A percentile compares a stretch with the other conserved stretches of the same genome.
phyloP scores from a whole-genome alignment of 2,113 vertebrate genomes.

The Illadopsis cleaveri region DNA sequence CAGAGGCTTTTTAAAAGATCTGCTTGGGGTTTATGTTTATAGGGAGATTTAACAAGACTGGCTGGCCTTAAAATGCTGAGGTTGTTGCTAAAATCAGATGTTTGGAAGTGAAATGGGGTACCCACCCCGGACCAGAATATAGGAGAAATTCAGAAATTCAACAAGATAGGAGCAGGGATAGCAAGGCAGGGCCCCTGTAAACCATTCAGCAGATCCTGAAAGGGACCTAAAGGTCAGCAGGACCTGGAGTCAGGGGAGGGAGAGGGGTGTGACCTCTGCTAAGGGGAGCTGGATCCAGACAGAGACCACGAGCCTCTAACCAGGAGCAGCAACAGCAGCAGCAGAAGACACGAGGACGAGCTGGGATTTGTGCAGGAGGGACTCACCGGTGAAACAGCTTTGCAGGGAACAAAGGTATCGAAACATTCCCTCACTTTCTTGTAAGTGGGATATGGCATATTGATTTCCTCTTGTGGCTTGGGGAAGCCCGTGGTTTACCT shows the following conservation, averaged over 20 bases:
- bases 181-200: background rate
- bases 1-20: constrained; percentile 32
- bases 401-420: constrained; percentile 3
- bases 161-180: background rate
- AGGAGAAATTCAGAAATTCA: background rate
- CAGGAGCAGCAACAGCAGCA: background rate
- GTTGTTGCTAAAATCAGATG: constrained; percentile 3
- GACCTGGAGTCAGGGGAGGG: background rate
- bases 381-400: background rate
- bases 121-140: background rate
- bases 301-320: background rate
- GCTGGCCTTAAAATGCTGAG: background rate
- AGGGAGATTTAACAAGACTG: constrained; percentile 15
- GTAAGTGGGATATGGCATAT: background rate
- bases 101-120: background rate
- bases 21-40: constrained; percentile 37
- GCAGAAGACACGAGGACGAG: background rate
- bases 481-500: background rate
- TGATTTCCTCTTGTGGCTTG: background rate
- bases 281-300: background rate
- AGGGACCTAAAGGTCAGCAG: background rate
- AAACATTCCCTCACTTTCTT: background rate
- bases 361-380: background rate
- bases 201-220: background rate
- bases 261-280: background rate